Conservation (phyloP, 2,113 vertebrate species). For the Spermophilus dauricus region DNA sequence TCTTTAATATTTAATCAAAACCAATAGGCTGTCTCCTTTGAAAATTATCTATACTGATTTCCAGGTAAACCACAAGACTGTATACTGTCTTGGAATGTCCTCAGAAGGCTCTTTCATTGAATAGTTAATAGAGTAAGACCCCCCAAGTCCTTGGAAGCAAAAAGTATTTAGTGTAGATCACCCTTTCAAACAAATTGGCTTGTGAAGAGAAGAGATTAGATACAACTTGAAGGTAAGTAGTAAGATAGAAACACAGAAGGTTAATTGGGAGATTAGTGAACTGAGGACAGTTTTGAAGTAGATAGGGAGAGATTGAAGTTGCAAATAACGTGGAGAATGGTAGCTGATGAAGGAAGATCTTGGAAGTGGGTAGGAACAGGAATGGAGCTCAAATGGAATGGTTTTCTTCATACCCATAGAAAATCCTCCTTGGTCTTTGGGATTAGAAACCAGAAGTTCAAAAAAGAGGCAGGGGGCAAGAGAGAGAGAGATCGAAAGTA, state of each 20-base stretch:
- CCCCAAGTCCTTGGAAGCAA: slow-evolving; percentile 91
- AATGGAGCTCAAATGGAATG: neutral
- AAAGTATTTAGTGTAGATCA: neutral
- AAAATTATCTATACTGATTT: slow-evolving; percentile 84
- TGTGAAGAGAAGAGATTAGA: neutral
- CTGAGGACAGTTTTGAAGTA: neutral
- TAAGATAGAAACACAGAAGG: neutral
- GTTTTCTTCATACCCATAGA: neutral
- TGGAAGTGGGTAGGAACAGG: neutral
- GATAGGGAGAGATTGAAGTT: neutral
- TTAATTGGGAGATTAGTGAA: neutral
- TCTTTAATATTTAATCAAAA: slow-evolving; percentile 85
- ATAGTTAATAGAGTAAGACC: slow-evolving; percentile 90
- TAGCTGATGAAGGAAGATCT: neutral
- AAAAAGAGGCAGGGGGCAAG: neutral
- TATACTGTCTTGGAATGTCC: slow-evolving; percentile 95
- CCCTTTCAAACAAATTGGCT: neutral
- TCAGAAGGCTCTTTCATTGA: slow-evolving; percentile 93
- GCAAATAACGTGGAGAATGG: neutral
- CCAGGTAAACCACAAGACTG: slow-evolving; percentile 86
- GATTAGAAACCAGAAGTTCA: neutral
- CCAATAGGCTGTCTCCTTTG: slow-evolving; percentile 84
- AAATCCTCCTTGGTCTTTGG: neutral
- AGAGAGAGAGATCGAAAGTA: neutral
- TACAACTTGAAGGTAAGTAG: neutral